Evolutionary conservation across 1,140 invertebrate species (phyloP).

Genomic region (Lepidotrigona ventralis): DNA sequence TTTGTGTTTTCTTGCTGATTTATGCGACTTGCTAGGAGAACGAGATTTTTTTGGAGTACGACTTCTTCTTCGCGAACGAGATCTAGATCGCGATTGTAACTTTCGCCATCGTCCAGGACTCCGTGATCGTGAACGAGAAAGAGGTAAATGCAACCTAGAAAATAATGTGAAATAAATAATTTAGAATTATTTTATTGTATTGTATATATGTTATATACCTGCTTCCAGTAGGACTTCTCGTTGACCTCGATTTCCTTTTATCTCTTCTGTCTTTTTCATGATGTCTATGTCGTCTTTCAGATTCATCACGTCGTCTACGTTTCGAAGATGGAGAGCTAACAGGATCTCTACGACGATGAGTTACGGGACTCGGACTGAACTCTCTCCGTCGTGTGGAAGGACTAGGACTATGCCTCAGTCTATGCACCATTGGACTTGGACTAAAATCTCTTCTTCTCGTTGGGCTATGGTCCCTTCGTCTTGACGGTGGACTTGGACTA

Average conservation of each 20-base stretch:
- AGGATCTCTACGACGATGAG: conserved; percentile 66
- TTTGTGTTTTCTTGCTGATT: conserved; percentile 74
- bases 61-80: conserved; percentile 74
- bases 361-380: conserved; percentile 68
- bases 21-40: conserved; percentile 75
- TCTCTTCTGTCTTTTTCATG: conserved; percentile 77
- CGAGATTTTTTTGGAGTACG: conserved; percentile 77
- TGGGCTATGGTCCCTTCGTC: conserved; percentile 72
- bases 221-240: conserved; percentile 69
- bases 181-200: background rate
- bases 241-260: conserved; percentile 73
- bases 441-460: conserved; percentile 75
- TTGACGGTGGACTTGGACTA: conserved; percentile 72
- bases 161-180: background rate
- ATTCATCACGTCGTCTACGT: conserved; percentile 75
- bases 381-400: conserved; percentile 67
- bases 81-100: conserved; percentile 71
- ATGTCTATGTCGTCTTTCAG: conserved; percentile 77
- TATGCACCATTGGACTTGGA: conserved; percentile 68
- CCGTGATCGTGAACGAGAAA: conserved; percentile 77
- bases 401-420: conserved; percentile 74
- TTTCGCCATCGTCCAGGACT: conserved; percentile 76
- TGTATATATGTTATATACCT: conserved; percentile 55
- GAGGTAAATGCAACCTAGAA: conserved; percentile 66
- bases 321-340: conserved; percentile 70